Evolutionary conservation across 2,797 vertebrate genomes (phyloP).

Genomic region (Spea hammondii): DNA sequence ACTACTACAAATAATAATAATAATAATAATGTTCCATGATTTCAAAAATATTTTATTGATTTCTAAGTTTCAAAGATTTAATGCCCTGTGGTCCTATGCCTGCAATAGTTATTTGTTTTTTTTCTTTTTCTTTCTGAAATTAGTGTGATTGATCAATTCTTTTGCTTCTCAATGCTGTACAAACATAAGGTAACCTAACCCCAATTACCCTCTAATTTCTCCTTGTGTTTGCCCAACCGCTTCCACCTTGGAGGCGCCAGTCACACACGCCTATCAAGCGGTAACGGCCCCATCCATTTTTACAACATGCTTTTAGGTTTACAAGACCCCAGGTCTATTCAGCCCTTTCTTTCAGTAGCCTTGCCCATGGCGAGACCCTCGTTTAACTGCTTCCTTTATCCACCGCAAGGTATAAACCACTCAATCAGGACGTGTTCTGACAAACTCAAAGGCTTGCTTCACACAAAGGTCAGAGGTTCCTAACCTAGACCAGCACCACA

Average conservation of each 20-base stretch:
- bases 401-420: neutral
- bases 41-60: no score
- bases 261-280: slow-evolving; percentile 12
- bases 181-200: no score
- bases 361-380: slow-evolving; percentile 23
- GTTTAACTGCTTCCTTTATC: slow-evolving; percentile 17
- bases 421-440: slow-evolving; percentile 16
- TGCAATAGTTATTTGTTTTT: no score
- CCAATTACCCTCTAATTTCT: no score
- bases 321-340: neutral
- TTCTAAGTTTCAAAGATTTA: no score
- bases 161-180: no score
- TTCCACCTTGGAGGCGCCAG: neutral
- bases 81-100: no score
- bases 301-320: neutral
- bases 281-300: neutral
- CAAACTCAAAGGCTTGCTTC: neutral
- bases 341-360: neutral
- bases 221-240: no score
- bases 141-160: no score
- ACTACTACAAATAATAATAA: no score
- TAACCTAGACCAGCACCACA: neutral
- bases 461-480: slow-evolving; percentile 3
- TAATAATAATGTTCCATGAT: no score
- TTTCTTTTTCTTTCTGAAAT: no score